Evolutionary conservation across 92 coral and sea anemone genomes (phyloP), one percentile per base, ranked within the genome.

Genomic region (Palythoa caribaeorum): DNA sequence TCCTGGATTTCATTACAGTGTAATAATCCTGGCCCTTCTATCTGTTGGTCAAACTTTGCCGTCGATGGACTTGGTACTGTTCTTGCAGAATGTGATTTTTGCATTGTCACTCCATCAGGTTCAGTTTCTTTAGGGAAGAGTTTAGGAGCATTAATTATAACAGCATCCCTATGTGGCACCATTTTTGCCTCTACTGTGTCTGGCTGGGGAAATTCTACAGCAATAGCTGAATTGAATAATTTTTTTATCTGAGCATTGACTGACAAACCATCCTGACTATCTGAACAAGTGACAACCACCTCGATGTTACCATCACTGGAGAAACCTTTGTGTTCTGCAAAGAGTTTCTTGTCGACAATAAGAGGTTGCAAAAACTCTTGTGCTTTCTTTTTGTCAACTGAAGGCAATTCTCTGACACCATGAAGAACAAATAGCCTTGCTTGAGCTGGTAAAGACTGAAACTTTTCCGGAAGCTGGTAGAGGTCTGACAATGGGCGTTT

Each of bases 401-500:
- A 37, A 36, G 35, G 47, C 2, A 63, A 6, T 38, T 70, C 54
- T 9, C 60, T 36, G 14, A 89, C 84, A 50, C 86, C 76, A 73
- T 55, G 59, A 9, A 89, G 76, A 19, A 51, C 70, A 73, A 89
- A 89, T 38, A 51, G 53, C 9, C 87, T 69, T 37, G 91, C 91
- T 75, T 89, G 91, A 8, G 89, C 79, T n/a, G 92, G 86, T 54
- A 90, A 52, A 16, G 65, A 51, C 11, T 59, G 54, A 69, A 66
- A 90, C 73, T 77, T 37, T 20, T 44, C 53, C 1, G 92, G 92
- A 15, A 90, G 83, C 38, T 85, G 81, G 71, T 50, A 85, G 48
- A 90, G 69, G n/a, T 90, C 92, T 1, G 54, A 40, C 1, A 17
- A 5, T 12, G 48, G 52, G 1, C 83, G 68, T 66, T 84, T 84